phyloP scores from a whole-genome alignment of 2,888 invertebrate genomes.

The Apomyelois bistriatella region DNA sequence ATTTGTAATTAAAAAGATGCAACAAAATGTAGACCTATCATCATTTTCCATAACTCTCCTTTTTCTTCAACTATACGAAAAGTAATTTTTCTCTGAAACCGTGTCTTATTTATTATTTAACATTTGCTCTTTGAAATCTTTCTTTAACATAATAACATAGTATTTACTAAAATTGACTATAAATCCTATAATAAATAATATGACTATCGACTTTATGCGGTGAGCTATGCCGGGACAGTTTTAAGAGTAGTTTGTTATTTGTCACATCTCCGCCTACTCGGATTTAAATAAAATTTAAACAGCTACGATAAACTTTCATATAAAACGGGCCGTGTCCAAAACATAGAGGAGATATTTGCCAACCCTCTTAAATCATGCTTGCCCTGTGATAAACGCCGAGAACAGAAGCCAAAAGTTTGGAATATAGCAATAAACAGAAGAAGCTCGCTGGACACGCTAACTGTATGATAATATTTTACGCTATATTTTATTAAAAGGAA shows the following conservation, averaged over 20 bases:
- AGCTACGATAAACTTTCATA: conserved; percentile 29
- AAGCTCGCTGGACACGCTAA: not conserved
- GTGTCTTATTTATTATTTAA: too few relatives aligned
- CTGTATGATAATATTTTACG: not conserved
- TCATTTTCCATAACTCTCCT: too few relatives aligned
- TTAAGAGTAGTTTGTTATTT: conserved; percentile 25
- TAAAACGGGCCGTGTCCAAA: conserved; percentile 15
- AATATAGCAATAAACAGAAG: conserved; percentile 14
- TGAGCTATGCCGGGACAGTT: conserved; percentile 22
- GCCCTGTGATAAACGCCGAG: conserved; percentile 27
- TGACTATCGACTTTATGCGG: not conserved
- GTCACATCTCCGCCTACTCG: conserved; percentile 32
- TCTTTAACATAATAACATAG: not conserved
- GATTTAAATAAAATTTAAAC: conserved; percentile 28
- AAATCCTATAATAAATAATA: not conserved
- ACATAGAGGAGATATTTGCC: conserved; percentile 31
- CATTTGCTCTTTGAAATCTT: too few relatives aligned
- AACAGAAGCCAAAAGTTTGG: conserved; percentile 35
- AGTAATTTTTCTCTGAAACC: too few relatives aligned
- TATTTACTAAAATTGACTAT: not conserved
- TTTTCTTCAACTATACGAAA: too few relatives aligned
- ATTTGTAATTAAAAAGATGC: too few relatives aligned
- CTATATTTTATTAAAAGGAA: too few relatives aligned
- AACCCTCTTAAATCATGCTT: conserved; percentile 38
- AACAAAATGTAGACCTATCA: too few relatives aligned